Evolutionary conservation across 2,888 invertebrate genomes (phyloP).

Genomic region (Nowickia ferox): DNA sequence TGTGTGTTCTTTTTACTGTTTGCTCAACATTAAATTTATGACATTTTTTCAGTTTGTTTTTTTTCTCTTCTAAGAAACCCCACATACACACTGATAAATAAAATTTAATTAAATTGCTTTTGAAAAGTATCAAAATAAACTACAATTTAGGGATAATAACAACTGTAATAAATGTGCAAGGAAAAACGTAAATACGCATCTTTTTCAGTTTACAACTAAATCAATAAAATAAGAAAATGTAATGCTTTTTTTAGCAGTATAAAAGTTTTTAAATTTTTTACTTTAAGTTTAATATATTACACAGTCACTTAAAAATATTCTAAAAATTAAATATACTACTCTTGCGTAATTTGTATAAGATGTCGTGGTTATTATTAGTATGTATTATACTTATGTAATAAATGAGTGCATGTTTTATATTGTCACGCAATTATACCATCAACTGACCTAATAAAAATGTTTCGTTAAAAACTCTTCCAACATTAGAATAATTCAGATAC

Average conservation of each 20-base stretch:
- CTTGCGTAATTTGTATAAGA: too few relatives aligned
- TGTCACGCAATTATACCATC: too few relatives aligned
- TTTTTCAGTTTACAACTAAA: not conserved
- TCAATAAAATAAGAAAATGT: not conserved
- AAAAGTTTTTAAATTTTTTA: not conserved
- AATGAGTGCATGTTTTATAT: too few relatives aligned
- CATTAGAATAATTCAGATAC: too few relatives aligned
- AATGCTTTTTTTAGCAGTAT: not conserved
- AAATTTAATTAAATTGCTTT: slow-evolving; percentile 42
- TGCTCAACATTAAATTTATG: slow-evolving; percentile 25
- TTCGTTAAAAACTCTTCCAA: too few relatives aligned
- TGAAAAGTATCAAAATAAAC: not conserved
- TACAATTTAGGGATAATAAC: not conserved
- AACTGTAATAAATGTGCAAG: not conserved
- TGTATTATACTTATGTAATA: too few relatives aligned
- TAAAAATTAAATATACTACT: too few relatives aligned
- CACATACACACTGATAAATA: not conserved
- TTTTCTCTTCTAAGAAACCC: not conserved
- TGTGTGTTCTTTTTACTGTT: not conserved
- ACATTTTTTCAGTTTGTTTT: slow-evolving; percentile 19
- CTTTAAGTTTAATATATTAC: too few relatives aligned
- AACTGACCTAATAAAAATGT: too few relatives aligned
- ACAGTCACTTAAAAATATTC: too few relatives aligned
- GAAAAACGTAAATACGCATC: not conserved
- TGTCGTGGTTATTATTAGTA: too few relatives aligned